Evolutionary conservation across 2,113 vertebrate genomes (phyloP), one percentile per base, ranked within the genome.

Genomic region (Peromyscus californicus): DNA sequence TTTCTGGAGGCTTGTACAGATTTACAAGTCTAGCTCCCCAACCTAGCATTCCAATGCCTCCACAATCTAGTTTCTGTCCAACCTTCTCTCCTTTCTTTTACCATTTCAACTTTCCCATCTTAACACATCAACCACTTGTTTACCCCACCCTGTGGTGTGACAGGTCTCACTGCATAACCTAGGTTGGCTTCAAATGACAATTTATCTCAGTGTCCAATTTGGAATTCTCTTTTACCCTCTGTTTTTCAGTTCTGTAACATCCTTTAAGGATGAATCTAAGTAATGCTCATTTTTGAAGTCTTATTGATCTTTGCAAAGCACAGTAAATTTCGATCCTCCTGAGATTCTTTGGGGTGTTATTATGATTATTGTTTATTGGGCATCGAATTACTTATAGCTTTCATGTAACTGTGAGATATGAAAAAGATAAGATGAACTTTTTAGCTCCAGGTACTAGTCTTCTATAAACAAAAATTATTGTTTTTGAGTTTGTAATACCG

Each of bases 391-490:
- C 45, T 8, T 91, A 10, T 78, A 86, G 75, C 8, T 75, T 92
- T 95, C 59, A 45, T 61, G 42, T 84, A 57, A 85, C 29, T 86
- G 19, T 80, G 12, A 89, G 45, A 63, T 83, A 83, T 57, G 39
- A 85, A 54, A 91, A 91, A 92, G 79, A 65, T 17, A 94, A 90
- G 12, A 7, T 72, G n/a, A 93, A 45, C 7, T 72, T 75, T 67
- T 86, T 17, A 3, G 22, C 19, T 79, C 45, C 7, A 84, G 72
- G 79, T 42, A 88, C 65, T 69, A 83, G 33, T 70, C n/a, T 96
- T 95, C 8, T 80, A 54, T 26, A 91, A 93, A 83, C 74, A 92
- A 22, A 11, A 48, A 88, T 88, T 94, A 90, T 84, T 95, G 36
- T 78, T 87, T 80, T 90, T 92, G n/a, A 78, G 31, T 83, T 91